Base-by-base conservation (phyloP, 2,113 vertebrate genomes). In the Chaetodon trifascialis region DNA sequence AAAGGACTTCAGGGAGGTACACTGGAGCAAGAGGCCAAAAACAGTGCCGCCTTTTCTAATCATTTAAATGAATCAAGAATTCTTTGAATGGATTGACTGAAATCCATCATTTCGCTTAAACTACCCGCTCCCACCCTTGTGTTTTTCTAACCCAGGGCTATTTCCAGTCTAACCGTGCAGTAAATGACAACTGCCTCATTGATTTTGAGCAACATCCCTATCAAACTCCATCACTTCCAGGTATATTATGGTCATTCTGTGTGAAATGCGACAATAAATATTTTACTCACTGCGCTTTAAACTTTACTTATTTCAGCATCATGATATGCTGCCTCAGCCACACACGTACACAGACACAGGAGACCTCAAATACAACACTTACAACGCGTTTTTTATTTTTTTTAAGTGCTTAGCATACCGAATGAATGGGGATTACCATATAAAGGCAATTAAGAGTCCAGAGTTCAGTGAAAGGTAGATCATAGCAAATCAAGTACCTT, bases 381-480 rank as follows among this genome's bases (percentile, higher is more conserved):
- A 11, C 2, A 4, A 30, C 3, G 30, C 30, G 5, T 25, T 49
- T 75, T 82, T 78, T 36, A 79, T 72, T 38, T 78, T 36, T 81
- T 72, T 38, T 47, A 67, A 47, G 12, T 65, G 19, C 30, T 89
- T 80, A 44, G 54, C 73, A 84, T 76, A 65, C 34, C 49, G 71
- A 70, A 78, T 79, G 6, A 85, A 72, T 14, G 12, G 10, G 11
- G 23, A 88, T 89, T 80, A 74, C 55, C 79, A 83, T 79, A 83
- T 85, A 47, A 84, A 79, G 30, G 78, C 51, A 82, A 85, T 84
- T 81, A 76, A 67, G 76, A 67, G 30, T 30, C 47, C 5, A 38
- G 12, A 63, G 73, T 76, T 83, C 54, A 72, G 12, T 62, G 46
- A 80, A 83, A 88, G 40, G 34, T 80, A 59, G 67, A 79, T 77